phyloP scores from a whole-genome alignment of 1,140 invertebrate species.

The Uloborus diversus region DNA sequence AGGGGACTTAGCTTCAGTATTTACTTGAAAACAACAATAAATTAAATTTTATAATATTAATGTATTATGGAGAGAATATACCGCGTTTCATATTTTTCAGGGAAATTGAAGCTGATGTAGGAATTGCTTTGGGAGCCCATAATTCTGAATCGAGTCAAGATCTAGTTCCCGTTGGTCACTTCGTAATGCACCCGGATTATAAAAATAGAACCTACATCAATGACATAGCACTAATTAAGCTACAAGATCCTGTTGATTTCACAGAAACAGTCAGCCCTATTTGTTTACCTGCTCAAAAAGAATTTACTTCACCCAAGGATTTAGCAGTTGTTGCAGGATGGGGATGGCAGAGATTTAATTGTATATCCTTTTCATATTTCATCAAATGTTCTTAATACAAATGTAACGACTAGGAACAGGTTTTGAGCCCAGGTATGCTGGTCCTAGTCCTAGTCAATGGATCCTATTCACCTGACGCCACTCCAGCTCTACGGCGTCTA shows the following conservation, averaged over 20 bases:
- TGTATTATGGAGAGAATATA: too few relatives aligned
- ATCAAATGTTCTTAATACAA: background rate
- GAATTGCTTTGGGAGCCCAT: slow-evolving; percentile 14
- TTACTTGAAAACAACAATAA: too few relatives aligned
- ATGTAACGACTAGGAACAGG: background rate
- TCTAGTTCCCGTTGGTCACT: background rate
- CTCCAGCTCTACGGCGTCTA: too few relatives aligned
- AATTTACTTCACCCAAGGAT: slow-evolving; percentile 58
- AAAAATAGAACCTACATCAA: slow-evolving; percentile 59
- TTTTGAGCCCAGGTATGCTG: too few relatives aligned
- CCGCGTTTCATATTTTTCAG: too few relatives aligned
- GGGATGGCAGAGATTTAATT: background rate
- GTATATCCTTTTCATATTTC: slow-evolving; percentile 5
- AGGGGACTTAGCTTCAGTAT: too few relatives aligned
- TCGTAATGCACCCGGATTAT: slow-evolving; percentile 52
- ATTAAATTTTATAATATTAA: too few relatives aligned
- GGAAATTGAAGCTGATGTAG: background rate
- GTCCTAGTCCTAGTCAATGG: too few relatives aligned
- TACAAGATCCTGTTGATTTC: slow-evolving; percentile 73
- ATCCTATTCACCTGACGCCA: too few relatives aligned
- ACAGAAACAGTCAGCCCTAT: slow-evolving; percentile 58
- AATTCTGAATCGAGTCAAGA: background rate
- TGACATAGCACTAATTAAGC: slow-evolving; percentile 78
- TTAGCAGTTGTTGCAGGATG: slow-evolving; percentile 17
- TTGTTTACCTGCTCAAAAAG: slow-evolving; percentile 66